These are phyloP conservation scores for Athrips mouffetella DNA, from an alignment of 2,888 invertebrate genomes.

Conservation along the genomic window DNA sequence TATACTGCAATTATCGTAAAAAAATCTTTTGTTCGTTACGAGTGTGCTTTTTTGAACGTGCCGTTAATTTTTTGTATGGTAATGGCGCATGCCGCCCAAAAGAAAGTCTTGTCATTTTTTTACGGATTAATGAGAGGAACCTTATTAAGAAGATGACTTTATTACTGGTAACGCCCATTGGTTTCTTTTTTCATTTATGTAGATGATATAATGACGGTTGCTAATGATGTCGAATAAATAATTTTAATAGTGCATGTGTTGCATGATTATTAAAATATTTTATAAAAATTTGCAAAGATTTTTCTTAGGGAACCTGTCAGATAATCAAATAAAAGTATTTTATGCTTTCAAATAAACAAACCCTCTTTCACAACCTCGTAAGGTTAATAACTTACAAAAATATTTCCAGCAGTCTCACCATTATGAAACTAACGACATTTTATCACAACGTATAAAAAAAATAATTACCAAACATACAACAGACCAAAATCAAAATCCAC, in stretches of 20 bases:
- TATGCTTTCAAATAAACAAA: too few relatives aligned
- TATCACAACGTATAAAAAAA: neutral
- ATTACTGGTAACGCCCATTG: constrained; percentile 1
- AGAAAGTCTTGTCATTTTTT: constrained; percentile 11
- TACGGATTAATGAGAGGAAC: constrained; percentile 7
- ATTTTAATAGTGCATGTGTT: neutral
- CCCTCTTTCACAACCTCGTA: too few relatives aligned
- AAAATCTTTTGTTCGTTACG: constrained; percentile 11
- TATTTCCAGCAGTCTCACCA: too few relatives aligned
- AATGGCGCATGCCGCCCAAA: neutral
- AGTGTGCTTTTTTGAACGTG: constrained; percentile 1
- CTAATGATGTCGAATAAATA: neutral
- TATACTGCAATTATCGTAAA: constrained; percentile 37
- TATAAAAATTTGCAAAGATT: too few relatives aligned
- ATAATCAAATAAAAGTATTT: too few relatives aligned
- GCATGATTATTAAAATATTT: too few relatives aligned
- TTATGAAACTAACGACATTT: neutral
- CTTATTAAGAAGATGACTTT: constrained; percentile 9
- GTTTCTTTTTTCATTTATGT: constrained; percentile 2
- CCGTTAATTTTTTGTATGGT: neutral
- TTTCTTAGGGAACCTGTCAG: too few relatives aligned
- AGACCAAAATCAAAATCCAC: neutral
- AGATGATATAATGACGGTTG: neutral
- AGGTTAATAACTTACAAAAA: too few relatives aligned
- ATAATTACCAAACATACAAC: neutral